Conservation (phyloP, 92 coral and sea anemone genomes). For the Epizoanthus ramosus region DNA sequence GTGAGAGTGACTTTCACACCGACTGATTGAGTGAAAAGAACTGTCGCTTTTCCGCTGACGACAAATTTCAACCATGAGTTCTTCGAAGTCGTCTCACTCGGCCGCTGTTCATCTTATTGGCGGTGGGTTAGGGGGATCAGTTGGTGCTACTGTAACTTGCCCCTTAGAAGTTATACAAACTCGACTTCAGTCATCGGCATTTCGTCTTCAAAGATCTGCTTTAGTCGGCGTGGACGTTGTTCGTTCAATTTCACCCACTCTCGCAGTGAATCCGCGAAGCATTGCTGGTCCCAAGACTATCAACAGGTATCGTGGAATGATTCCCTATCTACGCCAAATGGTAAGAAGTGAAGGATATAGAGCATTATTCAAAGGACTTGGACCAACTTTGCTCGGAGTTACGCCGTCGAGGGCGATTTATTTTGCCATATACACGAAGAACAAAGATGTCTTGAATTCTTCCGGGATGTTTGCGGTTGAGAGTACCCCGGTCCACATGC, state of each 20-base stretch:
- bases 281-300: conserved; percentile 36
- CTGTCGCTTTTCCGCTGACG: neutral
- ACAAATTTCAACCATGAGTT: conserved; percentile 11
- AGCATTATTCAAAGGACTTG: conserved; percentile 86
- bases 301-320: conserved; percentile 67
- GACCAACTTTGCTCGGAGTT: conserved; percentile 83
- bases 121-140: conserved; percentile 93
- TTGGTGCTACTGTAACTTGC: conserved; percentile 79
- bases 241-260: conserved; percentile 49
- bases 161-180: conserved; percentile 97
- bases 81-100: conserved; percentile 25
- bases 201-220: conserved; percentile 69
- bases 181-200: conserved; percentile 93
- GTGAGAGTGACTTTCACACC: neutral
- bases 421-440: conserved; percentile 83
- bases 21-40: neutral
- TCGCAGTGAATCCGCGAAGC: conserved; percentile 17
- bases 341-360: conserved; percentile 78
- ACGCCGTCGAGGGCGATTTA: conserved; percentile 93
- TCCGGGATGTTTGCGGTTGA: conserved; percentile 70
- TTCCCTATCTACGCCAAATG: conserved; percentile 85
- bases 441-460: conserved; percentile 70
- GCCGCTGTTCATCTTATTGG: conserved; percentile 65
- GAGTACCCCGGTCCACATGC: conserved; percentile 75
- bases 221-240: conserved; percentile 46